These are phyloP conservation scores for Bugulina stolonifera DNA, from an alignment of 2,888 invertebrate genomes.

Conservation along the genomic window DNA sequence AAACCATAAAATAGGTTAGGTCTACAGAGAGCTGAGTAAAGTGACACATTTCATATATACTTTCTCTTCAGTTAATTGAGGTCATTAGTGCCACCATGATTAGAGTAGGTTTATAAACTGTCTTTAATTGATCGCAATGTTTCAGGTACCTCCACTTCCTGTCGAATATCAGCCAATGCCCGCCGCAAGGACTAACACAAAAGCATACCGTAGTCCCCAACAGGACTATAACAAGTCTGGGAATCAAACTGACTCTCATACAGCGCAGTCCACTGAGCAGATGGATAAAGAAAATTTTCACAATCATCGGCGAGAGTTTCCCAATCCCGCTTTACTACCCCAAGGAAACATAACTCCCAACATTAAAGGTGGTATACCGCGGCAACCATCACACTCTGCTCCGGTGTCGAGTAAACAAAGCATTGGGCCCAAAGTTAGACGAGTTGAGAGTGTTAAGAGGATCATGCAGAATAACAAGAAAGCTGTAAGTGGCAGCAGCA, in stretches of 20 bases:
- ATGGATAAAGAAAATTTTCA: slow-evolving; percentile 14
- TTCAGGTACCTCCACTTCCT: background rate
- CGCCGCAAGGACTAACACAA: background rate
- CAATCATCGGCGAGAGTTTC: background rate
- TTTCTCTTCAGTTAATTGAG: no score
- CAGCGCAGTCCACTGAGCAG: background rate
- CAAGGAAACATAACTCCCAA: background rate
- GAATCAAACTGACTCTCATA: background rate
- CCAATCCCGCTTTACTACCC: background rate
- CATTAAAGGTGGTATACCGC: background rate
- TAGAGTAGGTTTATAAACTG: no score
- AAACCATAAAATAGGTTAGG: no score
- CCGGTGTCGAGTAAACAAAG: background rate
- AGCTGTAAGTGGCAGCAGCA: background rate
- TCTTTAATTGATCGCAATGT: no score
- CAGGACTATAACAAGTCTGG: background rate
- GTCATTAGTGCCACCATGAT: no score
- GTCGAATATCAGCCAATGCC: background rate
- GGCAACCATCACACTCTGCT: background rate
- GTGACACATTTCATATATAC: no score
- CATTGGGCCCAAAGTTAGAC: background rate
- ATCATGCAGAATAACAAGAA: slow-evolving; percentile 4
- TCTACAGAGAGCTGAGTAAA: no score
- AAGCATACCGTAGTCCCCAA: background rate
- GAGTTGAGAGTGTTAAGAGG: background rate